phyloP scores from a whole-genome alignment of 2,113 vertebrate species.

The Orthonyx spaldingii region DNA sequence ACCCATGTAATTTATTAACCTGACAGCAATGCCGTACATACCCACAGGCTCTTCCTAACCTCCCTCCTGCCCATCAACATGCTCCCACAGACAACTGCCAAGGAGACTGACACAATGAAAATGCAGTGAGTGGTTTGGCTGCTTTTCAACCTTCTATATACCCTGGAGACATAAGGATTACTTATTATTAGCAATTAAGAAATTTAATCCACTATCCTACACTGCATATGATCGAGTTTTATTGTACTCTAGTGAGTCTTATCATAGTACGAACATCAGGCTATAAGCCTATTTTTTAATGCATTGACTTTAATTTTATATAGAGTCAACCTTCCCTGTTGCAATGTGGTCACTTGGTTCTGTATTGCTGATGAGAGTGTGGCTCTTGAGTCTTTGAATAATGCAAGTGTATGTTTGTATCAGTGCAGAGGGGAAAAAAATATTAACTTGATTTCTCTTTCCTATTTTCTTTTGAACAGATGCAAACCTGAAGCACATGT shows the following conservation, averaged over 20 bases:
- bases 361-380: background rate
- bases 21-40: background rate
- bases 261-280: background rate
- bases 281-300: background rate
- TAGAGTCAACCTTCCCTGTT: background rate
- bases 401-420: background rate
- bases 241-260: constrained; percentile 13
- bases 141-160: constrained; percentile 21
- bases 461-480: constrained; percentile 7
- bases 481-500: background rate
- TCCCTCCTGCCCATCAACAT: background rate
- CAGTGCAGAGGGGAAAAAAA: background rate
- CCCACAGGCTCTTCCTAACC: constrained; percentile 25
- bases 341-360: background rate
- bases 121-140: constrained; percentile 12
- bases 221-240: constrained; percentile 10
- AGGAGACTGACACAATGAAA: constrained; percentile 26
- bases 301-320: background rate
- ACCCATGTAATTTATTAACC: constrained; percentile 5
- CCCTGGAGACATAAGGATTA: constrained; percentile 21
- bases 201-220: constrained; percentile 32
- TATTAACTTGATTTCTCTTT: background rate
- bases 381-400: background rate
- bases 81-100: background rate
- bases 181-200: constrained; percentile 53